Base-by-base conservation (phyloP, 2,888 invertebrate species). In the Drosophila suboccidentalis region DNA sequence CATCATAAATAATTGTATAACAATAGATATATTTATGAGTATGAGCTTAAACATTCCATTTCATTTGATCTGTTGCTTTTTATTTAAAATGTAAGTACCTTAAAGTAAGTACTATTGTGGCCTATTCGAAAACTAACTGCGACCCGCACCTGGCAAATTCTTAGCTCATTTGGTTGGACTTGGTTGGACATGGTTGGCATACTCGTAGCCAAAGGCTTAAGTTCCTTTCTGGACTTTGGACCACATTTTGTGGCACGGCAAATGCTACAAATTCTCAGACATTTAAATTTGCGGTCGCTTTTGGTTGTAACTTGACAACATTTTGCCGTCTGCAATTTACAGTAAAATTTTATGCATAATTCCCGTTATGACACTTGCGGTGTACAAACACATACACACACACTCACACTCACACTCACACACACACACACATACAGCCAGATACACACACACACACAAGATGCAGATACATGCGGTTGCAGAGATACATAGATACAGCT, bases 351-450 rank as follows among this genome's bases (percentile, higher is more conserved):
- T 78, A 80, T 86, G 86, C 78, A 86, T 83, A 80, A 85, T 86
- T 83, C 83, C 82, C 74, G 76, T 80, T 80, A 86, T 86, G 86
- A 86, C 80, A 82, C 83, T 82, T 86, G 80, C 64, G 86, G 73
- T 75, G 54, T 13, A 44, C 64, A 58, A 55, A 62, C 58, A 72
- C 49, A 60, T 38, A 54, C 55, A 62, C 15, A 17, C 46, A 22
- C 22, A 22, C 19, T 2, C 19, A 19, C n/a, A n/a, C n/a, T n/a
- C n/a, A n/a, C n/a, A n/a, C n/a, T n/a, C 19, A 19, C 19, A 19
- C 19, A 19, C 19, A 19, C 19, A 19, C 19, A 19, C 19, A n/a
- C 11, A 46, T 10, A 47, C 4, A 19, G 19, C 1, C 19, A 19
- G 2, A 19, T 2, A 19, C 0, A 22, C 0, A 22, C 4, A 22